Percentiles rank a stretch among this genome's conserved stretches.
phyloP scores from a whole-genome alignment of 2,797 vertebrate genomes.

The Lycodopsis pacificus region DNA sequence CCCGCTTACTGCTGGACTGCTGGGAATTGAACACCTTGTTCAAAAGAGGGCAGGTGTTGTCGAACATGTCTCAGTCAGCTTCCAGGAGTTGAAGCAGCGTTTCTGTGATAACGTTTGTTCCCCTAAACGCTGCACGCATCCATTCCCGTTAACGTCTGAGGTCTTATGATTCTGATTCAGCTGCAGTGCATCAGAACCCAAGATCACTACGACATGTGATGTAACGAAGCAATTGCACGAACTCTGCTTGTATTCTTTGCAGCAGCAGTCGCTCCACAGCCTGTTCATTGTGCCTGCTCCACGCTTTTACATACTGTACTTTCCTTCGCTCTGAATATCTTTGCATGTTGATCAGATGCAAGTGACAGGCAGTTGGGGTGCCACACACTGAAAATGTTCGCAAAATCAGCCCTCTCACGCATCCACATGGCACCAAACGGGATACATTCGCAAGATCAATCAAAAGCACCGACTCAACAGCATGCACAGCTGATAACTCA shows the following conservation, averaged over 20 bases:
- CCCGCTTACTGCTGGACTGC: neutral
- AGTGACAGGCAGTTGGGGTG: constrained; percentile 39
- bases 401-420: constrained; percentile 38
- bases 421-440: constrained; percentile 47
- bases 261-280: constrained; percentile 36
- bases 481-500: constrained; percentile 29
- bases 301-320: constrained; percentile 49
- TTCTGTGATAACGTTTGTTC: constrained; percentile 23
- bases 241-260: constrained; percentile 40
- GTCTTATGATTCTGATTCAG: constrained; percentile 71
- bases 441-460: constrained; percentile 32
- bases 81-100: constrained; percentile 22
- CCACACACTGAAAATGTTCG: constrained; percentile 44
- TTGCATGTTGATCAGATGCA: constrained; percentile 56
- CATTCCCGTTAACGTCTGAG: constrained; percentile 15
- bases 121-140: constrained; percentile 19
- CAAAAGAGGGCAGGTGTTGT: constrained; percentile 17
- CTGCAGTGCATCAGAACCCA: constrained; percentile 42
- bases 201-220: constrained; percentile 63
- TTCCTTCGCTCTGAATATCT: constrained; percentile 59
- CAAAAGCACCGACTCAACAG: constrained; percentile 21
- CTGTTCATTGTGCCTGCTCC: constrained; percentile 39
- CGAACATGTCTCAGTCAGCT: constrained; percentile 1
- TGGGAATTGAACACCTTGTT: constrained; percentile 29
- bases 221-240: constrained; percentile 60